These are phyloP conservation scores for Semibalanus balanoides DNA, from an alignment of 1,140 invertebrate genomes.

Conservation along the genomic window DNA sequence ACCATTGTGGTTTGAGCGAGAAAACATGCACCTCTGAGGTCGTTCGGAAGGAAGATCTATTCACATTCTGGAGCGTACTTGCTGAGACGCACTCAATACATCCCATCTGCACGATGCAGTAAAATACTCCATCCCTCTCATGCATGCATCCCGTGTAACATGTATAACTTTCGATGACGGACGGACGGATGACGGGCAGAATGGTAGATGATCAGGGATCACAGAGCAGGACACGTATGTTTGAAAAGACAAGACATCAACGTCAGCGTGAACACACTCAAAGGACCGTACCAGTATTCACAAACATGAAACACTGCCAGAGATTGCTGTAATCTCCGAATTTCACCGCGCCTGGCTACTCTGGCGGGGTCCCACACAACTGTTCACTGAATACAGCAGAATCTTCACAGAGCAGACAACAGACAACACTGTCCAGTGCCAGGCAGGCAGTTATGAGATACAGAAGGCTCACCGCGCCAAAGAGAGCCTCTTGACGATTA, in stretches of 20 bases:
- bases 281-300: background rate
- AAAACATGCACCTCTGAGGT: too few species aligned
- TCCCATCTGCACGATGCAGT: too few species aligned
- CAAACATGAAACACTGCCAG: too few species aligned
- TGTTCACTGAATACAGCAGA: background rate
- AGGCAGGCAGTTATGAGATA: background rate
- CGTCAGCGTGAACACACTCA: too few species aligned
- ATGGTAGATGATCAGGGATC: background rate
- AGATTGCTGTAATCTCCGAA: background rate
- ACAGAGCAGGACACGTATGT: background rate
- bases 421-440: background rate
- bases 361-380: background rate
- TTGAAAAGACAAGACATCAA: background rate
- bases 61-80: too few species aligned
- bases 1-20: too few species aligned
- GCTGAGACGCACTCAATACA: too few species aligned
- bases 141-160: too few species aligned
- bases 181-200: background rate
- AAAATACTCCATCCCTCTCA: too few species aligned
- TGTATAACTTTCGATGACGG: too few species aligned
- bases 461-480: background rate
- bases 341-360: background rate
- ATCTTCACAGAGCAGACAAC: background rate
- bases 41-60: too few species aligned
- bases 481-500: too few species aligned